Evolutionary conservation across 2,113 vertebrate species (phyloP), one percentile per base, ranked within the genome.

Genomic region (Boleophthalmus pectinirostris): DNA sequence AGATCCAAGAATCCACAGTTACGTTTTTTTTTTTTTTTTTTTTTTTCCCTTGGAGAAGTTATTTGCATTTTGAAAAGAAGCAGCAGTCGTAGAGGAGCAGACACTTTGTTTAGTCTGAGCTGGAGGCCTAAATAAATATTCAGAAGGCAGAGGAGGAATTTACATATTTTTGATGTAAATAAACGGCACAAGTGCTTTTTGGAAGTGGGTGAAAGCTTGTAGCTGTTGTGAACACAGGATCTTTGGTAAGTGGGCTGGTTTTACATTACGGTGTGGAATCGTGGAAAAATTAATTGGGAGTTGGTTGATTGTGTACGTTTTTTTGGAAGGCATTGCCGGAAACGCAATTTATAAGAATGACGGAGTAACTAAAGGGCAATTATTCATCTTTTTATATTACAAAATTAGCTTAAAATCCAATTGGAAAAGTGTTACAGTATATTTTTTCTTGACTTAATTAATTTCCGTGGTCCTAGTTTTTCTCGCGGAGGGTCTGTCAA

Each of bases 91-190:
- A n/a, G 47, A 33, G 21, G 67, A 65, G 68, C 64, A 49, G 45
- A 69, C 68, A 8, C 13, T 1, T 47, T 47, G 65, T 75, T 23
- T 64, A 68, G 45, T 67, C 77, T 21, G 60, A 74, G 66, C 45
- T 72, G 2, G 57, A 74, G 45, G 53, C 54, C 46, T 54, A 51
- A 69, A 69, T 74, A 5, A 67, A 75, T 69, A 45, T 81, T 76
- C 64, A 51, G 38, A 38, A 46, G 68, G 18, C 0, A 45, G 57
- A 46, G 45, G 21, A 67, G 72, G 46, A 64, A 64, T 64, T 64
- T 64, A 38, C 29, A 64, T 64, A n/a, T n/a, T 64, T 38, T 64
- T 64, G 61, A 64, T 64, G 33, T 35, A 64, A 64, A 64, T 64
- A 64, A 35, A 38, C 8, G 18, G 33, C 58, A 18, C 25, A 61